Conservation (phyloP, 2,113 vertebrate genomes). For the Lepisosteus oculatus region DNA sequence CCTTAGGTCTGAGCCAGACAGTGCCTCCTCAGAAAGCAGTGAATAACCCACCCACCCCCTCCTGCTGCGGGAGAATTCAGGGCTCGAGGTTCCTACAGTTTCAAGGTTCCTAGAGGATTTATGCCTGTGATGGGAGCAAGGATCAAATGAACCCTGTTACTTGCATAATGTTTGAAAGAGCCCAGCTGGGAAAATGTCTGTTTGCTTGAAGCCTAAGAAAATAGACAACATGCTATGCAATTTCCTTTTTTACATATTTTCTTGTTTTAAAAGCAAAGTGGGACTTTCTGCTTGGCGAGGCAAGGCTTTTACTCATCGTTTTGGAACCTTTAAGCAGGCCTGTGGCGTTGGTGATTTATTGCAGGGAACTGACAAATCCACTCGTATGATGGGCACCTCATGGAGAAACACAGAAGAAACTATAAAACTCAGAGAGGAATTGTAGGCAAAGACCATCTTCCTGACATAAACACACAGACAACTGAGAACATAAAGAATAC, state of each 20-base stretch:
- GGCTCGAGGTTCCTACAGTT: too few relatives aligned
- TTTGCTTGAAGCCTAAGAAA: slow-evolving; percentile 11
- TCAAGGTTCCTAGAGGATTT: too few relatives aligned
- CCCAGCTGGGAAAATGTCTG: neutral
- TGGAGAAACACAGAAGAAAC: neutral
- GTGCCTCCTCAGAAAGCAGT: too few relatives aligned
- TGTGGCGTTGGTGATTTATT: slow-evolving; percentile 1
- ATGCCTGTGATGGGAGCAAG: too few relatives aligned
- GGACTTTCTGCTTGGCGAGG: neutral
- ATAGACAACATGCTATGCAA: slow-evolving; percentile 11
- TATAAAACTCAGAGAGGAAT: neutral
- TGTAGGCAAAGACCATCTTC: too few relatives aligned
- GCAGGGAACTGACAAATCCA: neutral
- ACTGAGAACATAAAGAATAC: too few relatives aligned
- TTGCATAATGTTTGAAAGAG: neutral
- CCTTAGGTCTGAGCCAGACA: too few relatives aligned
- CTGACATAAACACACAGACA: too few relatives aligned
- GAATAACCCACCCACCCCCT: too few relatives aligned
- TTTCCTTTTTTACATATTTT: slow-evolving; percentile 10
- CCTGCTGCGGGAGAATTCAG: too few relatives aligned
- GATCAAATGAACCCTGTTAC: neutral
- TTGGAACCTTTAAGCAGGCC: neutral
- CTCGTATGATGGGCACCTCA: neutral
- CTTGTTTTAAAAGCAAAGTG: slow-evolving; percentile 6
- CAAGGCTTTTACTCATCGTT: neutral